These are phyloP conservation scores for Contarinia nasturtii DNA, from an alignment of 1,140 invertebrate genomes.

Conservation along the genomic window DNA sequence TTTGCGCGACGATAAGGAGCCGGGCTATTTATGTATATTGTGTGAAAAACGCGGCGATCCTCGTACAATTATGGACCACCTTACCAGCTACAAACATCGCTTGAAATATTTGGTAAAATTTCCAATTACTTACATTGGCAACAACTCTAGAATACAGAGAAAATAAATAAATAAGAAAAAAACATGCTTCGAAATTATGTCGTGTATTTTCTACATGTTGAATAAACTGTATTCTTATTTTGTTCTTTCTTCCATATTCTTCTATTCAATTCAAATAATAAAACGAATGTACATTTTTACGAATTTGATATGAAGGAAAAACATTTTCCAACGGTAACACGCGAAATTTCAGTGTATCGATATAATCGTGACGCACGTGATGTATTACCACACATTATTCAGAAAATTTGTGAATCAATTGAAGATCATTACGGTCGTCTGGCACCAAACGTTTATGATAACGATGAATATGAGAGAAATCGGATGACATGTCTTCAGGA, in stretches of 20 bases:
- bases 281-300: not conserved
- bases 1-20: constrained; percentile 37
- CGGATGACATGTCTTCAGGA: constrained; percentile 20
- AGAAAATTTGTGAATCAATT: constrained; percentile 9
- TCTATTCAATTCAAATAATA: not conserved
- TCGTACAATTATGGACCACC: constrained; percentile 51
- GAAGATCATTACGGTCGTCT: constrained; percentile 13
- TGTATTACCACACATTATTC: constrained; percentile 6
- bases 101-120: constrained; percentile 31
- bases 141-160: constrained; percentile 8
- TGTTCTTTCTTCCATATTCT: not conserved
- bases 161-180: too few relatives aligned
- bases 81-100: constrained; percentile 50
- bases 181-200: constrained; percentile 4
- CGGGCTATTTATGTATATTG: constrained; percentile 49
- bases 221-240: too few relatives aligned
- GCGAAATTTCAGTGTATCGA: constrained; percentile 6
- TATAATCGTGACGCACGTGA: constrained; percentile 7
- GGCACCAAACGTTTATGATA: constrained; percentile 3
- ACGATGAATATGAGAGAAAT: constrained; percentile 12
- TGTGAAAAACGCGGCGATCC: constrained; percentile 57
- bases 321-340: constrained; percentile 15
- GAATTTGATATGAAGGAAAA: constrained; percentile 6
- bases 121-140: not conserved
- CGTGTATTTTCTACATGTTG: not conserved